Base-by-base conservation (phyloP, 2,888 invertebrate species). In the Gastracanthus pulcherrimus region DNA sequence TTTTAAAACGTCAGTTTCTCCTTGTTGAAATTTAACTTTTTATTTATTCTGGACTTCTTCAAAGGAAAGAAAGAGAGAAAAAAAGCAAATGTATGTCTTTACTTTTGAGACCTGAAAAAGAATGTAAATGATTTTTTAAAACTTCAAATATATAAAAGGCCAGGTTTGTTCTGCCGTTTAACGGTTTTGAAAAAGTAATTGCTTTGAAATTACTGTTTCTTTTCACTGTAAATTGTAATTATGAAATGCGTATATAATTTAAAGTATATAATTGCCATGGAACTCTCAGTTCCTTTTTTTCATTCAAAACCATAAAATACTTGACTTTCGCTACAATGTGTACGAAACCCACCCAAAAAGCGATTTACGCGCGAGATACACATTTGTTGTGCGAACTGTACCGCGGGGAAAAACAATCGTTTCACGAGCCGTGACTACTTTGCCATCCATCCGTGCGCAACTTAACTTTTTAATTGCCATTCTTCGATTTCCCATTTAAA, bases 1-100 rank as follows among this genome's bases (percentile, higher is more conserved):
- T 62, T 81, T 81, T 69, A 77, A n/a, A 77, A 74, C 55, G 58
- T 75, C 70, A 71, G 75, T 79, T 82, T 60, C 29, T 79, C 36
- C 31, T 69, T 76, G 45, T 69, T 72, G 60, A 51, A 62, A 77
- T 67, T 67, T 13, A 79, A 67, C 71, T 76, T 67, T 75, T 69
- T 71, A 82, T 82, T 82, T 80, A 79, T 62, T 76, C 51, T 71
- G 36, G 38, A 7, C 26, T 48, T 45, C 60, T 60, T 67, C 74
- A 60, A 76, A 74, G 76, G 19, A 45, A 13, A 55, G n/a, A 69
- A 48, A 71, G 19, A 45, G 7, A 55, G n/a, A 69, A 48, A 71
- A 70, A 66, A 26, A 62, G 51, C 29, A 71, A 71, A 67, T n/a
- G 38, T 55, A 62, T 34, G 41, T 31, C 69, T 72, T 67, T 55